Conservation (phyloP, 2,113 vertebrate species). For the Lepus timidus region DNA sequence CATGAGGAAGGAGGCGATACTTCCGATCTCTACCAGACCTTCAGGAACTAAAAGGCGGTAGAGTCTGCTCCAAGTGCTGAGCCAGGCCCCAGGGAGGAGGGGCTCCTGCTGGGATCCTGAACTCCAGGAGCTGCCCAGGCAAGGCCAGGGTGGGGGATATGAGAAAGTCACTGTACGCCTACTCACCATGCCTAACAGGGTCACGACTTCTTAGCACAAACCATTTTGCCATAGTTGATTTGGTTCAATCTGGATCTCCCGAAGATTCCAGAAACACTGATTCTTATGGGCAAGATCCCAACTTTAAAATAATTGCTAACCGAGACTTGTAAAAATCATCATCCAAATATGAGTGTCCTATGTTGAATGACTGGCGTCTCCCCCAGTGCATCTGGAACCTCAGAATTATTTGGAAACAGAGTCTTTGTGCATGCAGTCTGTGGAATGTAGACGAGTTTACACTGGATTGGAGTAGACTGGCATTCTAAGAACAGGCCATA, state of each 20-base stretch:
- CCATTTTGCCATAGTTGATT: background rate
- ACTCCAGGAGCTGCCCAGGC: background rate
- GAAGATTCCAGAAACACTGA: background rate
- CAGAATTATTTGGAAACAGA: background rate
- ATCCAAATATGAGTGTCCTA: background rate
- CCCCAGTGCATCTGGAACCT: background rate
- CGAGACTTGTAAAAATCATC: background rate
- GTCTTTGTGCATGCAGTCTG: background rate
- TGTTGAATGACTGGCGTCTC: background rate
- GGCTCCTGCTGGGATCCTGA: background rate
- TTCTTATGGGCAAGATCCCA: background rate
- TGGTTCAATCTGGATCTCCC: background rate
- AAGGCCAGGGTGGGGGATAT: background rate
- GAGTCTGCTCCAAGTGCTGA: background rate
- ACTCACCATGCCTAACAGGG: background rate
- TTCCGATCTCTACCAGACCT: background rate
- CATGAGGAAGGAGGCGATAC: background rate
- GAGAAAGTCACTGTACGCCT: background rate
- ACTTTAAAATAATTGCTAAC: background rate
- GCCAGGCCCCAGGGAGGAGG: background rate
- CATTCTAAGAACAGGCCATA: no score
- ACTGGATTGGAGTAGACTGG: no score
- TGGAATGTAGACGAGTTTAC: background rate
- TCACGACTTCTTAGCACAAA: rapidly evolving
- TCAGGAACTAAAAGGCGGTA: background rate